Percentiles rank a stretch among this genome's conserved stretches.
Conservation (phyloP, 2,797 vertebrate genomes). For the Periophthalmus magnuspinnatus region DNA sequence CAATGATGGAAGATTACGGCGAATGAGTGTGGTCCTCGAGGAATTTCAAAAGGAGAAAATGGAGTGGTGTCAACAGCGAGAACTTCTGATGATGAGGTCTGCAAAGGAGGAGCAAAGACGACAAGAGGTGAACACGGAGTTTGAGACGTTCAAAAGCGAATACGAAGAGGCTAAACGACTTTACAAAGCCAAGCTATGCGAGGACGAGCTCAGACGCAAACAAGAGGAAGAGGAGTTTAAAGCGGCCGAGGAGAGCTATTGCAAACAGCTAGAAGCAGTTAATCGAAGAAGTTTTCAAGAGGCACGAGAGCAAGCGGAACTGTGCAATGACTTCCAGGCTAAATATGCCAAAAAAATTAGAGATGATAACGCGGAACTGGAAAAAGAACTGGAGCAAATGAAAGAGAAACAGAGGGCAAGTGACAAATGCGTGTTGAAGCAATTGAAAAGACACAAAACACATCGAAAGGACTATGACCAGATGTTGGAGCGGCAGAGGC, state of each 20-base stretch:
- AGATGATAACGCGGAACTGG: not conserved
- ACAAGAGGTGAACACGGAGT: not conserved
- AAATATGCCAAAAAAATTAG: not conserved
- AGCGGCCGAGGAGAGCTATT: not conserved
- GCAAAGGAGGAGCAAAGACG: not conserved
- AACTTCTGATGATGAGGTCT: too few species aligned
- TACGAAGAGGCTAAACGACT: not conserved
- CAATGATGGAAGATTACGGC: too few species aligned
- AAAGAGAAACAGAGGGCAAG: not conserved
- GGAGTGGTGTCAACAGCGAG: not conserved
- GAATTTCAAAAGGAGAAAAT: not conserved
- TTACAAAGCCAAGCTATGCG: not conserved
- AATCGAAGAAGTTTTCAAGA: conserved; percentile 23
- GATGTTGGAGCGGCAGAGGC: conserved; percentile 12
- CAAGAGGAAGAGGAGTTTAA: not conserved
- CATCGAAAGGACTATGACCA: not conserved
- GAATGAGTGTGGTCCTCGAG: too few species aligned
- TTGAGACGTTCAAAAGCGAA: not conserved
- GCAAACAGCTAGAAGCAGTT: not conserved
- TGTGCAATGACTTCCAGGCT: conserved; percentile 20
- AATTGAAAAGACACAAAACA: not conserved
- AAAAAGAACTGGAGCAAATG: not conserved
- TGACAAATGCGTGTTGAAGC: not conserved
- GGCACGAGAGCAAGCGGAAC: conserved; percentile 37
- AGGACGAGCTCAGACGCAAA: not conserved